phyloP scores from a whole-genome alignment of 2,113 vertebrate genomes.

The Rhinopomastus cyanomelas region DNA sequence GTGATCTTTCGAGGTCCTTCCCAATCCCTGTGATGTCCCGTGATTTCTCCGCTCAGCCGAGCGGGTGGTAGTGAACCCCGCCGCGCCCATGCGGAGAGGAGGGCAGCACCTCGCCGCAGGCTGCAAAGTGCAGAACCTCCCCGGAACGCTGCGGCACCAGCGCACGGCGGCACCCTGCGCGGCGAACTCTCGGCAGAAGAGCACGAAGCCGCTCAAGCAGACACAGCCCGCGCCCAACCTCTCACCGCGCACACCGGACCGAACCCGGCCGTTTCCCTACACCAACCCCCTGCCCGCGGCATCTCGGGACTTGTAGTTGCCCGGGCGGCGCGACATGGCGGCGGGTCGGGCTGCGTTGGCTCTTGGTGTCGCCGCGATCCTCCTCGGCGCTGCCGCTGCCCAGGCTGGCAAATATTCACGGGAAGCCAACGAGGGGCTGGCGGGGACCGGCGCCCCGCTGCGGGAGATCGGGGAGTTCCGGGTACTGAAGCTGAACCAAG shows the following conservation, averaged over 20 bases:
- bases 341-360: accelerated
- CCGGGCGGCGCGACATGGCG: not conserved
- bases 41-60: too few relatives aligned
- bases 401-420: slow-evolving; percentile 87
- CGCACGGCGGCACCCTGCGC: not conserved
- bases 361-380: not conserved
- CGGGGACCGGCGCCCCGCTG: not conserved
- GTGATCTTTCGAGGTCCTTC: too few relatives aligned
- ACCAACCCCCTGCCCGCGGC: not conserved
- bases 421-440: slow-evolving; percentile 80
- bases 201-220: not conserved
- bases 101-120: accelerated
- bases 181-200: too few relatives aligned
- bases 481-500: slow-evolving; percentile 87
- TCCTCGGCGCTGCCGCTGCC: slow-evolving; percentile 14
- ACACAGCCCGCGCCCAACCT: accelerated
- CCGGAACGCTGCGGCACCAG: too few relatives aligned
- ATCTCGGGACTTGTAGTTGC: slow-evolving; percentile 36
- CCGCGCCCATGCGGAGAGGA: accelerated
- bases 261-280: too few relatives aligned
- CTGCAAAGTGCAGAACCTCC: not conserved
- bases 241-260: accelerated
- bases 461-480: slow-evolving; percentile 82
- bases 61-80: accelerated
- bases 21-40: too few relatives aligned